Evolutionary conservation across 1,140 invertebrate genomes (phyloP), one percentile per base, ranked within the genome.

Genomic region (Sinella curviseta): DNA sequence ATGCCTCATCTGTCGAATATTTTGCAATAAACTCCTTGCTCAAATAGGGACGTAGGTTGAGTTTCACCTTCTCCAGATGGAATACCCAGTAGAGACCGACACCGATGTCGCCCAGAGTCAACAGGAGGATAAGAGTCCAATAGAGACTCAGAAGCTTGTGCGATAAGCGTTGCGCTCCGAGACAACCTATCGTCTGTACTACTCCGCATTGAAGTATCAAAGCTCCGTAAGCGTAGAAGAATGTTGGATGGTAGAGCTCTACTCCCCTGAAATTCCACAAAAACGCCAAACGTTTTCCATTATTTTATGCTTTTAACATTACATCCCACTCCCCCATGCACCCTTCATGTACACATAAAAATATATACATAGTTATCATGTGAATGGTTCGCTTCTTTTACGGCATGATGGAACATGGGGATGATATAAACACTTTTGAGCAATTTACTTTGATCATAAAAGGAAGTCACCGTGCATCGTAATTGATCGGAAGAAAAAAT

Each of bases 81-180:
- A 94, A 93, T 77, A 94, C 90, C 94, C 94, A 96, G 82, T 93
- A 93, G 14, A 94, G 90, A 12, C 94, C 94, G 35, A 95, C 91
- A 0, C 94, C 89, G 0, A 92, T 91, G 89, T 96, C 94, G 20
- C 94, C 94, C 80, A 94, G 91, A 0, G 95, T 89, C 0, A 96
- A 88, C 12, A 92, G 90, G 0, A 95, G 87, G 60, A 96, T 87
- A 1, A 95, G 88, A n/a, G 94, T 87, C 94, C 94, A 95, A 84
- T 95, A 96, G 79, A 92, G 90, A 87, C 94, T 93, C 3, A 96
- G 89, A 28, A 95, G 89, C 74, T 83, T 81, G 79, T 83, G 80
- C 39, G 74, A 75, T 75, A 75, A 26, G 1, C 80, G 76, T 39
- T 81, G 70, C 36, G 82, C 82, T 75, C 82, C 82, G 2, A 83